A percentile compares a stretch with the other conserved stretches of the same genome.
Conservation (phyloP, 2,888 invertebrate species). For the Drosophila mayaguana region DNA sequence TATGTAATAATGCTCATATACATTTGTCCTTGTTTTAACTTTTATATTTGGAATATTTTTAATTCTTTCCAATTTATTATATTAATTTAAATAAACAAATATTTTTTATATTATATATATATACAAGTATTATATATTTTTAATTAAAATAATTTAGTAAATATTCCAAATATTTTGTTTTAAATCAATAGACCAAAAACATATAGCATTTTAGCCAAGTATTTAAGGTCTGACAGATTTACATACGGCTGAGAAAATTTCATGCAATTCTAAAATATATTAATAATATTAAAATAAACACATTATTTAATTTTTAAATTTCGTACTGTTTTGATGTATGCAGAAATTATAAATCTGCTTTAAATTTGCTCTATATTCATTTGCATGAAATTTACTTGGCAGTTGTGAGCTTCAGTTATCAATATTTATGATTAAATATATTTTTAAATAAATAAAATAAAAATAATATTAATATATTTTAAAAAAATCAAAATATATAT, state of each 20-base stretch:
- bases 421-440: neutral
- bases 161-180: conserved; percentile 48
- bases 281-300: neutral
- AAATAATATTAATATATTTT: too few relatives aligned
- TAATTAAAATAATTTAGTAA: neutral
- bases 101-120: neutral
- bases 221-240: conserved; percentile 6
- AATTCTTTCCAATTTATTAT: neutral
- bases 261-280: conserved; percentile 9
- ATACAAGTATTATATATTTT: neutral
- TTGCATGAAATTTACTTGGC: conserved; percentile 38
- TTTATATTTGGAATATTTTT: neutral
- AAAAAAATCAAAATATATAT: too few relatives aligned
- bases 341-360: too few relatives aligned
- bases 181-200: conserved; percentile 10
- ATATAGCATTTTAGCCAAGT: neutral
- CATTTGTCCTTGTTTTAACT: conserved; percentile 1
- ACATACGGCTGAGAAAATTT: conserved; percentile 14
- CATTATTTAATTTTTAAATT: neutral
- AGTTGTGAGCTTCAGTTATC: conserved; percentile 29
- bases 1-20: neutral
- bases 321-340: too few relatives aligned
- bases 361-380: neutral
- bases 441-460: too few relatives aligned
- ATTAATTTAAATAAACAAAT: neutral